Base-by-base conservation (phyloP, 2,888 invertebrate genomes). In the Melangyna quadrimaculata region DNA sequence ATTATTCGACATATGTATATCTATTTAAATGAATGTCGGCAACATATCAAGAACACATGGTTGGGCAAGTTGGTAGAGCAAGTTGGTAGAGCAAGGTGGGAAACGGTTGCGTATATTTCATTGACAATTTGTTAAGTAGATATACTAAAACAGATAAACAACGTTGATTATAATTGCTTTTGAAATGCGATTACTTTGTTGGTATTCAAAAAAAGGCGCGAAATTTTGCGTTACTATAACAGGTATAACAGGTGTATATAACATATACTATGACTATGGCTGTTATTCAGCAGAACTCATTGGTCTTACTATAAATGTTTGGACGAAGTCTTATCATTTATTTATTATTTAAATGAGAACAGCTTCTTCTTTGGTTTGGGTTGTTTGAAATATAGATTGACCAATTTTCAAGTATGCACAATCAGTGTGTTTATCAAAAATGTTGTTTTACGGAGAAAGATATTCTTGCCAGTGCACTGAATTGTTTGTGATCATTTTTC, bases 111-210 rank as follows among this genome's bases (percentile, higher is more conserved):
- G 78, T 43, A 55, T 65, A 55, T 65, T 57, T 65, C 53, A 77
- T 51, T 67, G 77, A 77, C 59, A 77, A 48, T 65, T 63, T 37
- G 35, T 65, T 29, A n/a, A n/a, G n/a, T n/a, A n/a, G n/a, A n/a
- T n/a, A n/a, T n/a, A 22, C 72, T 35, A 37, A 71, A 67, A 81
- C 77, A 77, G 77, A 77, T 71, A 48, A 57, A 59, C 19, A 67
- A 55, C 32, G 65, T 43, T 9, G 24, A 45, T 70, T 43, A 17
- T 9, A 63, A 71, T 63, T 72, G 43, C n/a, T 37, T 61, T 32
- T 22, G 14, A 19, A 73, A 22, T 27, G 59, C 19, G 43, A 81
- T 77, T 59, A 57, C 19, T 27, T 32, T 45, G 14, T 10, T 32
- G 10, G 14, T n/a, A 27, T n/a, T n/a, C 4, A 22, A 43, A 61